Evolutionary conservation across 2,113 vertebrate genomes (phyloP), one percentile per base, ranked within the genome.

Genomic region (Hydrolagus affinis): DNA sequence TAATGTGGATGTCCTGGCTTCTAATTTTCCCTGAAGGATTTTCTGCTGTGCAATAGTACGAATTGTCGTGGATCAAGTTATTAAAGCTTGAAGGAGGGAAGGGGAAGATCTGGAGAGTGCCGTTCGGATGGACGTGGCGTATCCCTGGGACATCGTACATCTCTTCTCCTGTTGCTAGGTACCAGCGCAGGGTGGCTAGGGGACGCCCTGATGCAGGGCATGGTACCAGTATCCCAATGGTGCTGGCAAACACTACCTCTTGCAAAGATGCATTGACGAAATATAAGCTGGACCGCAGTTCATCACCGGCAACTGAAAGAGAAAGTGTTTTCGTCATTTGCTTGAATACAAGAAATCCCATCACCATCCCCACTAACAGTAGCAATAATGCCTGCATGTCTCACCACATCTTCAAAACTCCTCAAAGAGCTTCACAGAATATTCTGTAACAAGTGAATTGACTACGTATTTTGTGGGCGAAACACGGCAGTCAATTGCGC

Each of bases 211-310:
- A 96, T 87, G 97, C 97, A n/a, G 97, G 97, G 94, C 97, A 99
- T 94, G 98, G 96, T 93, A 98, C 97, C 92, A 97, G 88, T 12
- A 96, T 97, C 96, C 98, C 98, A 93, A 96, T 97, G 92, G 97
- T 98, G 94, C 97, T 99, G 90, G 98, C 97, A 91, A 99, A 99
- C 94, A 99, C 96, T 98, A 99, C 96, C 97, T 98, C 97, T 98
- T 99, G 98, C 96, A 99, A 90, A 97, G 98, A 98, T 97, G 97
- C 97, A 98, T 99, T 98, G 96, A 99, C 96, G 93, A 99, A 98
- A 90, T 98, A 99, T 91, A 99, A 94, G 94, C 96, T 99, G 96
- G 97, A 95, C 87, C 95, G 97, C 90, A 98, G 95, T 91, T 98
- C 98, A 92, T 99, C 97, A 95, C 95, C 93, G 94, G 96, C 96